Evolutionary conservation across 1,140 invertebrate genomes (phyloP).

Genomic region (Contarinia nasturtii): DNA sequence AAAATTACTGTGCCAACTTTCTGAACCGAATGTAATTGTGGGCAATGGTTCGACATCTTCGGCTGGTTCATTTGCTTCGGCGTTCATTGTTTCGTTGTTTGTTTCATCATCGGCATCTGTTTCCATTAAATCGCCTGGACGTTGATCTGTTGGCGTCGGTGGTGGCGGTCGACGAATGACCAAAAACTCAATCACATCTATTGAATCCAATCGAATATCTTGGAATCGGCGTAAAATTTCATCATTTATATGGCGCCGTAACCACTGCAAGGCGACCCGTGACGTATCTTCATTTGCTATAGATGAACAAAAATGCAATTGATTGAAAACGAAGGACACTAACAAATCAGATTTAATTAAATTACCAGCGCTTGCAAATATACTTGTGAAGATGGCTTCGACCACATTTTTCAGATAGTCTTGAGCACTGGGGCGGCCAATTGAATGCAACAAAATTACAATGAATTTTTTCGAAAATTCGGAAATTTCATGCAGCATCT

Average conservation of each 20-base stretch:
- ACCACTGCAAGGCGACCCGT: too few relatives aligned
- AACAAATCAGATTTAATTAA: too few relatives aligned
- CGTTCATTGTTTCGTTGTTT: neutral
- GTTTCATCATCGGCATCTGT: conserved; percentile 2
- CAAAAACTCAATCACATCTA: conserved; percentile 3
- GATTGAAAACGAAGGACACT: too few relatives aligned
- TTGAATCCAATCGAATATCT: conserved; percentile 5
- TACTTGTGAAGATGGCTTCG: neutral
- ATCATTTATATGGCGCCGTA: too few relatives aligned
- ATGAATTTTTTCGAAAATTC: conserved; percentile 14
- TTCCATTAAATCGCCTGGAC: conserved; percentile 2
- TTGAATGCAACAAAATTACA: conserved; percentile 1
- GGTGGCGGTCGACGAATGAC: conserved; percentile 2
- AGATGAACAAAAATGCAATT: too few relatives aligned
- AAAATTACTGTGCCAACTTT: conserved; percentile 33
- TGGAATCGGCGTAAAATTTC: conserved; percentile 2
- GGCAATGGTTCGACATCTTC: conserved; percentile 22
- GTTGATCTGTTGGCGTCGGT: neutral
- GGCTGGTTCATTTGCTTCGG: neutral
- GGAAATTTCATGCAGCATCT: conserved; percentile 19
- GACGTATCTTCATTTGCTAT: too few relatives aligned
- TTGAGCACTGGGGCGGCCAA: conserved; percentile 16
- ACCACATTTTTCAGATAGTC: conserved; percentile 13
- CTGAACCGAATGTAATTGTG: conserved; percentile 29
- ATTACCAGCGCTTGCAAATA: too few relatives aligned